Evolutionary conservation across 2,113 vertebrate species (phyloP), one percentile per base, ranked within the genome.

Genomic region (Bujurquina vittata): DNA sequence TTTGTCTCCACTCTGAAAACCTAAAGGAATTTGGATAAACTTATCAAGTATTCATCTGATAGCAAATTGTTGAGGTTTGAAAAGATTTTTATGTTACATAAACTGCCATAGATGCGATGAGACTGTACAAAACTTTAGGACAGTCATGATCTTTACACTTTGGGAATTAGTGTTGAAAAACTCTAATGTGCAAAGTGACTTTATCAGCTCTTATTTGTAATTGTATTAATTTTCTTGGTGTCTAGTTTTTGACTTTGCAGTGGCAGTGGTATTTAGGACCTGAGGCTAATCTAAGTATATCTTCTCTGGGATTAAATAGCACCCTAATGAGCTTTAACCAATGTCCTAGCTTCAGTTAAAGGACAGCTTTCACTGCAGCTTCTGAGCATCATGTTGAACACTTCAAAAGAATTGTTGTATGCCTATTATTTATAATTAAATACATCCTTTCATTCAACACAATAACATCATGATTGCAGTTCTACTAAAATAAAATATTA

Each of bases 241-340:
- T 74, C 57, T 85, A 35, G 40, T 87, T 84, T 85, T 88, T 93
- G 85, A 91, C 89, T 92, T 92, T 81, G 81, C 84, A 74, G 73
- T 75, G 20, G 65, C 80, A 81, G 46, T 65, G 60, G 76, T 81
- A 83, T 87, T 83, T 77, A 81, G 72, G 58, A 23, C 73, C 52
- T 60, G 63, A 83, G 60, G 90, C 54, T 91, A 86, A 93, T 93
- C 91, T 94, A 91, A 94, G 86, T 92, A 91, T 91, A 91, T 93
- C 87, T 93, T 87, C 86, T 93, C 85, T 86, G 84, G 90, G 94
- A 94, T 94, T 94, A 92, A 86, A 86, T 80, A 81, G 87, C 81
- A 78, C 84, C 79, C 80, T 95, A 95, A 95, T 92, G 91, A 92
- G 94, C 84, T 95, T 95, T 87, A 57, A 58, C 87, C 92, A 93